Evolutionary conservation across 2,113 vertebrate genomes (phyloP).

Genomic region (Trochalopteron elliotii): DNA sequence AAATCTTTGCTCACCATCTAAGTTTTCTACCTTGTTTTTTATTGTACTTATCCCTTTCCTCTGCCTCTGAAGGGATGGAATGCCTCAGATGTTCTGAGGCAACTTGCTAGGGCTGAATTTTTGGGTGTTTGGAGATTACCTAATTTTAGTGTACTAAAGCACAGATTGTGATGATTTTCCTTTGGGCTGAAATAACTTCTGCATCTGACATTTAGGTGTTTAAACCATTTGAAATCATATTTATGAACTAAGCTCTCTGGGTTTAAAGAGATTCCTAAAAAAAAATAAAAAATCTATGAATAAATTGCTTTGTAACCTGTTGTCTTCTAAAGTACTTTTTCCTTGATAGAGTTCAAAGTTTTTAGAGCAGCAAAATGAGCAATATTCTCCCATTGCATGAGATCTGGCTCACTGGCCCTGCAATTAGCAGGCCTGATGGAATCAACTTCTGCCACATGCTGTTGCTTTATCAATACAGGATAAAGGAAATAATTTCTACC

Average conservation of each 20-base stretch:
- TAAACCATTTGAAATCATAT: not conserved
- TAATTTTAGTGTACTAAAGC: not conserved
- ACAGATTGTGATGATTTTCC: not conserved
- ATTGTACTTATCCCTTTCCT: not conserved
- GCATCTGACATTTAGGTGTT: not conserved
- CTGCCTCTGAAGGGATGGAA: not conserved
- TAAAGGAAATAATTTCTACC: not conserved
- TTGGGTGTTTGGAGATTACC: not conserved
- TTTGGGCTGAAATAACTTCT: not conserved
- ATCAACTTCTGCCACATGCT: not conserved
- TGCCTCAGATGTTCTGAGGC: not conserved
- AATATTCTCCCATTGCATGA: not conserved
- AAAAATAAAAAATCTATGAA: not conserved
- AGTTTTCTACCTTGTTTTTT: not conserved
- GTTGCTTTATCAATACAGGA: not conserved
- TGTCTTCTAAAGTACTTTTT: not conserved
- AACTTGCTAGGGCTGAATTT: not conserved
- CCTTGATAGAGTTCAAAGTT: not conserved
- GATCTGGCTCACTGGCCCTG: not conserved
- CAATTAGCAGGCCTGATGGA: not conserved
- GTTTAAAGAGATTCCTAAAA: not conserved
- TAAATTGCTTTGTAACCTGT: not conserved
- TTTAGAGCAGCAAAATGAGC: not conserved
- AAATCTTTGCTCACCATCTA: not conserved
- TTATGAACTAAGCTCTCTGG: not conserved